A percentile compares a stretch with the other conserved stretches of the same genome.
Conservation (phyloP, 2,888 invertebrate species). For the Plebejus anna region DNA sequence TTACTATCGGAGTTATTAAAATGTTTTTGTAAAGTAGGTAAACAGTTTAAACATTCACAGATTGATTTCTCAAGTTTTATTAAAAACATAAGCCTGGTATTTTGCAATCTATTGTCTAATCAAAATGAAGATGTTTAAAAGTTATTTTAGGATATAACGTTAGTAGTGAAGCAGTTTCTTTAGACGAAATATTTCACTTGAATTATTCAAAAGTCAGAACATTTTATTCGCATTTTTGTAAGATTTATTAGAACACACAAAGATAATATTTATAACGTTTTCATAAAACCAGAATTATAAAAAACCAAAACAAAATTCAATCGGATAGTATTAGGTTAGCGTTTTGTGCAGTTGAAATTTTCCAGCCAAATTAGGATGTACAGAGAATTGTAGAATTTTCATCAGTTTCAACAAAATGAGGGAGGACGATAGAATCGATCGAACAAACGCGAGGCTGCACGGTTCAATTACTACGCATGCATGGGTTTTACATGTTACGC, state of each 20-base stretch:
- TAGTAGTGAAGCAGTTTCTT: background rate
- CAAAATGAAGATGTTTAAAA: background rate
- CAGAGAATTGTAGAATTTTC: slow-evolving; percentile 7
- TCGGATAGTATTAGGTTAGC: background rate
- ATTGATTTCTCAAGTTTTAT: background rate
- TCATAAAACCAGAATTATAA: background rate
- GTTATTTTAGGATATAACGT: background rate
- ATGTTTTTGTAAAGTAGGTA: background rate
- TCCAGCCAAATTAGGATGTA: slow-evolving; percentile 3
- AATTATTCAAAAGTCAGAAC: no score
- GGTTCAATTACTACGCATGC: slow-evolving; percentile 26
- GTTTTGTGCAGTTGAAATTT: background rate
- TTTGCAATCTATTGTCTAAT: background rate
- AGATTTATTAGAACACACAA: background rate
- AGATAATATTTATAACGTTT: background rate
- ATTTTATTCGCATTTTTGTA: background rate
- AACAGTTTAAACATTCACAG: background rate
- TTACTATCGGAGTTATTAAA: background rate
- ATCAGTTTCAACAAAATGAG: slow-evolving; percentile 16
- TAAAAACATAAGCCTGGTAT: background rate
- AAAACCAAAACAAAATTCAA: background rate
- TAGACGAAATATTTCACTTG: background rate
- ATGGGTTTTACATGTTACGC: slow-evolving; percentile 24
- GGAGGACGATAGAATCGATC: slow-evolving; percentile 20
- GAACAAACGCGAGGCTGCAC: background rate